A percentile compares a stretch with the other conserved stretches of the same genome.
These are phyloP conservation scores for Cyprinus carpio DNA, from an alignment of 2,113 vertebrate species.

Conservation along the genomic window DNA sequence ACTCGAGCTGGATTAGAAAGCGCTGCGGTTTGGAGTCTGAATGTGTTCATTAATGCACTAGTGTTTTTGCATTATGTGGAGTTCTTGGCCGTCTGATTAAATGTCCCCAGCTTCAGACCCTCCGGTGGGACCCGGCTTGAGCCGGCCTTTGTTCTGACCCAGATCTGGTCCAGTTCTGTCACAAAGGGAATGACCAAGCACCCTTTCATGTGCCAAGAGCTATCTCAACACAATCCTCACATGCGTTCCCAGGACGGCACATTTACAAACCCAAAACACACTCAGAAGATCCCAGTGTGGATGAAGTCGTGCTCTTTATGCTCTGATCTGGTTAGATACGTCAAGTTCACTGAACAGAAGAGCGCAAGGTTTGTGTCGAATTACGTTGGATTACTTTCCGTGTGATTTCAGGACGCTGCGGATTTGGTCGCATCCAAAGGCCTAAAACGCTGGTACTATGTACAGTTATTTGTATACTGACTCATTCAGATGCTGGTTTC, in stretches of 20 bases:
- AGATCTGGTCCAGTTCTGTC: slow-evolving; percentile 64
- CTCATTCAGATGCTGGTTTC: slow-evolving; percentile 65
- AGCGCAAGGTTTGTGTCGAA: no score
- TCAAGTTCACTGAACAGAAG: no score
- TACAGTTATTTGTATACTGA: slow-evolving; percentile 72
- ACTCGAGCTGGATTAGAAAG: neutral
- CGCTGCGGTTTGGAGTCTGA: neutral
- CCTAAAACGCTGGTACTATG: slow-evolving; percentile 55
- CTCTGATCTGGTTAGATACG: no score
- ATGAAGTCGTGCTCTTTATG: neutral
- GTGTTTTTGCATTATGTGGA: neutral
- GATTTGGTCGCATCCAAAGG: slow-evolving; percentile 13
- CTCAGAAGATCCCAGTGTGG: neutral
- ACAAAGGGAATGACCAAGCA: slow-evolving; percentile 77
- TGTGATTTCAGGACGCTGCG: neutral
- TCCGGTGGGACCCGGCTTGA: slow-evolving; percentile 60
- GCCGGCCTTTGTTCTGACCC: slow-evolving; percentile 70
- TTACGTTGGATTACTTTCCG: neutral
- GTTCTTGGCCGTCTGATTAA: slow-evolving; percentile 63
- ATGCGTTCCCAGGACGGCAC: neutral
- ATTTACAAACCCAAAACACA: neutral
- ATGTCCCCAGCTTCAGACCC: slow-evolving; percentile 41
- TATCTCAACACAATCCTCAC: slow-evolving; percentile 22
- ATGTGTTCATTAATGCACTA: neutral
- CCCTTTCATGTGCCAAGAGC: slow-evolving; percentile 68